A percentile compares a stretch with the other conserved stretches of the same genome.
Conservation (phyloP, 2,888 invertebrate species). For the Cheilosia impressa region DNA sequence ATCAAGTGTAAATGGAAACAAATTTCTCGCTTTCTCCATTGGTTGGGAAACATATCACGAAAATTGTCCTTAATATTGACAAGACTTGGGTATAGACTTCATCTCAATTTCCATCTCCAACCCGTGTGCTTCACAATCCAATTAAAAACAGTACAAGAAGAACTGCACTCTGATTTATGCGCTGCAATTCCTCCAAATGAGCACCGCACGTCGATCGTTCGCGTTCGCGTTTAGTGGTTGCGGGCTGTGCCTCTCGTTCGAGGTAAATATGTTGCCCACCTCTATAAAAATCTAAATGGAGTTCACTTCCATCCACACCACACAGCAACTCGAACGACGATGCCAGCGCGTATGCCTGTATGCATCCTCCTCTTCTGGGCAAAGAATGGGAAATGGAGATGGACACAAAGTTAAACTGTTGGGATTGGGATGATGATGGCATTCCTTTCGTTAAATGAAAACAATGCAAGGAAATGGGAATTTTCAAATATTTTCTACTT, state of each 20-base stretch:
- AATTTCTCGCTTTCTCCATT: too few species aligned
- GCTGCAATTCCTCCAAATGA: not conserved
- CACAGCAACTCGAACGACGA: conserved; percentile 17
- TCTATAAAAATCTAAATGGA: not conserved
- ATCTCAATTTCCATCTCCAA: too few species aligned
- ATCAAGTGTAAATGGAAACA: too few species aligned
- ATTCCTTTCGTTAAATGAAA: conserved; percentile 55
- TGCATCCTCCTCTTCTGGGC: conserved; percentile 7
- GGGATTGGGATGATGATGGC: conserved; percentile 15
- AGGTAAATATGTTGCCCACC: not conserved
- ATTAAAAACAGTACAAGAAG: too few species aligned
- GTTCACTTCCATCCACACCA: conserved; percentile 10
- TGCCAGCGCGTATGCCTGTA: not conserved
- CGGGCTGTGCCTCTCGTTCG: not conserved
- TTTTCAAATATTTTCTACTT: conserved; percentile 55
- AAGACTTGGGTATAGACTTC: too few species aligned
- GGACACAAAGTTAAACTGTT: conserved; percentile 34
- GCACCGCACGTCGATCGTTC: conserved; percentile 9
- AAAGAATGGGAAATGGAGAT: conserved; percentile 11
- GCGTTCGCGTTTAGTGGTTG: conserved; percentile 21
- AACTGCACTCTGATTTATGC: too few species aligned
- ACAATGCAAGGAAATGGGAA: conserved; percentile 50
- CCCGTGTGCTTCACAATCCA: too few species aligned
- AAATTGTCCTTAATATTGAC: too few species aligned
- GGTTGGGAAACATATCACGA: too few species aligned